Evolutionary conservation across 92 coral and sea anemone species (phyloP).

Genomic region (Isaurus tuberculatus): DNA sequence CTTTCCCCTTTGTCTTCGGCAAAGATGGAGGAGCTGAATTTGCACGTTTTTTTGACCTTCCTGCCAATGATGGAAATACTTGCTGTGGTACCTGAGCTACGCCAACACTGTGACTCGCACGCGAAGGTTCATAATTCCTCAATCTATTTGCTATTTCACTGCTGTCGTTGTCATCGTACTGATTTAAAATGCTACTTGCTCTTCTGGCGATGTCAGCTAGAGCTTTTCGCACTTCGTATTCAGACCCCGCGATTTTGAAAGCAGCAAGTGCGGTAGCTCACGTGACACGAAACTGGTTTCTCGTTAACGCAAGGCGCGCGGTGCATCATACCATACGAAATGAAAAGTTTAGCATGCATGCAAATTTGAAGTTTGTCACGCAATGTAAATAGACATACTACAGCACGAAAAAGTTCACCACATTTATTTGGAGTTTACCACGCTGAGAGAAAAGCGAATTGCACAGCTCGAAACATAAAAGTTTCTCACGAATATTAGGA

Average conservation of each 20-base stretch:
- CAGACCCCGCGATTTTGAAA: constrained; percentile 14
- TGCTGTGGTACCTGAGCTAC: constrained; percentile 14
- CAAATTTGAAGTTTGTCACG: constrained; percentile 12
- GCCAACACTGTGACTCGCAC: constrained; percentile 22
- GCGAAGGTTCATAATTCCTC: constrained; percentile 7
- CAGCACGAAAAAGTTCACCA: background rate
- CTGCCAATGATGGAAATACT: constrained; percentile 9
- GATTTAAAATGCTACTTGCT: constrained; percentile 19
- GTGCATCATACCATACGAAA: constrained; percentile 25
- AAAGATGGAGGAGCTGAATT: constrained; percentile 28
- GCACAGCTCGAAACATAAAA: background rate
- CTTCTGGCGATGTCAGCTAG: constrained; percentile 15
- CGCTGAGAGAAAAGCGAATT: background rate
- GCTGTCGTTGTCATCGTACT: background rate
- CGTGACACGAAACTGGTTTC: constrained; percentile 14
- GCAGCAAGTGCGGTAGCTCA: constrained; percentile 23
- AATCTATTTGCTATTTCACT: constrained; percentile 14
- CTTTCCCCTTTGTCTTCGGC: constrained; percentile 15
- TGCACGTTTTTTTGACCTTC: constrained; percentile 1
- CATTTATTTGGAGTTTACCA: constrained; percentile 20
- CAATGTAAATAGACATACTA: constrained; percentile 14
- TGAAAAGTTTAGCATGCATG: constrained; percentile 9
- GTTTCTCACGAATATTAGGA: background rate
- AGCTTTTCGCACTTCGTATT: background rate
- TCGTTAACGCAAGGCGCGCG: constrained; percentile 7